Conservation (phyloP, 2,888 invertebrate species). For the Nomada flava region DNA sequence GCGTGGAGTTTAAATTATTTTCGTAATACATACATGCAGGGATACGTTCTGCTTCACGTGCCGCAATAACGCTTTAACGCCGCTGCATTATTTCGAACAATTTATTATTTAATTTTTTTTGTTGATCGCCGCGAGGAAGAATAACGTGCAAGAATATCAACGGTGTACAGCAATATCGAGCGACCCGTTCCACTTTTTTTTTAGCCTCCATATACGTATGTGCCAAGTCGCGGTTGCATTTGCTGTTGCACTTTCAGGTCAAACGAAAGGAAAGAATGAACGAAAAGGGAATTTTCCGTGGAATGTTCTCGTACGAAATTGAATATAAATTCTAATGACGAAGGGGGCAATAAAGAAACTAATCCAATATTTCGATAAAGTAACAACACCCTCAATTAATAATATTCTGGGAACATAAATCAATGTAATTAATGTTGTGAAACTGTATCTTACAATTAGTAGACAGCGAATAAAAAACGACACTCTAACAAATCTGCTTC, state of each 20-base stretch:
- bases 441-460: neutral
- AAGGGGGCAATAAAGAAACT: too few relatives aligned
- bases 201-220: slow-evolving; percentile 5
- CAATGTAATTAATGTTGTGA: neutral
- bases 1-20: neutral
- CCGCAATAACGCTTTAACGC: neutral
- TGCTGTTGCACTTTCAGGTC: slow-evolving; percentile 39
- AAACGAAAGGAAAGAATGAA: slow-evolving; percentile 24
- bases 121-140: slow-evolving; percentile 11
- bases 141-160: slow-evolving; percentile 21
- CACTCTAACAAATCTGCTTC: neutral
- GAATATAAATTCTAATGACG: too few relatives aligned
- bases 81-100: too few relatives aligned
- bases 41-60: neutral
- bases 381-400: neutral
- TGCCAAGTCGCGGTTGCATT: slow-evolving; percentile 49
- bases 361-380: too few relatives aligned
- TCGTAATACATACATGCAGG: neutral
- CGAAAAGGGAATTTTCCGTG: slow-evolving; percentile 4
- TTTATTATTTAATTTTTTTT: slow-evolving; percentile 6
- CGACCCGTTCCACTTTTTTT: slow-evolving; percentile 77
- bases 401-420: neutral
- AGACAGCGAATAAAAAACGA: neutral
- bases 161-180: slow-evolving; percentile 69
- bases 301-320: too few relatives aligned